phyloP scores from a whole-genome alignment of 2,888 invertebrate genomes.

The Machimus rusticus region DNA sequence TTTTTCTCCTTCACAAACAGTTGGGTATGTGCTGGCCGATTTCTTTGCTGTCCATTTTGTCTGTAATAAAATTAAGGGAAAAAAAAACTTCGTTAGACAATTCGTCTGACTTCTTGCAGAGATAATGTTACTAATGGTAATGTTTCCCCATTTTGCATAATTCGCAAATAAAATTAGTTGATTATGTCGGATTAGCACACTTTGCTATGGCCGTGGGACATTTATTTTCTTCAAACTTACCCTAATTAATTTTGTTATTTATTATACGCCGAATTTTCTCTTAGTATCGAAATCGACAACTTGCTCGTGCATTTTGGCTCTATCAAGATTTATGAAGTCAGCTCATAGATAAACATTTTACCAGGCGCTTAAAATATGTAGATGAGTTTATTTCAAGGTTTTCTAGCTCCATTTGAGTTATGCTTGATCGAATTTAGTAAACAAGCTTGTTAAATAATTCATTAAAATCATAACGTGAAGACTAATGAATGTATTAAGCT shows the following conservation, averaged over 20 bases:
- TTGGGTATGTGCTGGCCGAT: neutral
- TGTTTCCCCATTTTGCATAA: neutral
- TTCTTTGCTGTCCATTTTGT: conserved; percentile 21
- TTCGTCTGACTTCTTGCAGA: neutral
- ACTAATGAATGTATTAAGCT: too few species aligned
- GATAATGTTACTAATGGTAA: neutral
- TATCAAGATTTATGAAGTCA: neutral
- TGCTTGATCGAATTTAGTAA: too few species aligned
- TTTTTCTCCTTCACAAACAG: neutral
- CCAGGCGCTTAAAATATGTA: neutral
- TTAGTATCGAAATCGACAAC: neutral
- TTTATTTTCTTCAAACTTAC: neutral
- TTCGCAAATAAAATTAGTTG: neutral
- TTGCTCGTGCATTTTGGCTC: neutral
- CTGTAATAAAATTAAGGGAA: conserved; percentile 6
- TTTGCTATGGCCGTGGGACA: neutral
- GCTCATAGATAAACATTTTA: neutral
- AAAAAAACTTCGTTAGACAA: neutral
- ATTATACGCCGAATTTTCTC: neutral
- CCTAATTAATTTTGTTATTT: neutral
- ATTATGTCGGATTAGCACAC: neutral
- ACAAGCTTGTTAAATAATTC: too few species aligned
- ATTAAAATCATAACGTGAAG: too few species aligned
- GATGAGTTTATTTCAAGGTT: neutral
- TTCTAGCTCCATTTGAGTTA: neutral